Evolutionary conservation across 2,888 invertebrate genomes (phyloP).

Genomic region (Syrista parreyssii): DNA sequence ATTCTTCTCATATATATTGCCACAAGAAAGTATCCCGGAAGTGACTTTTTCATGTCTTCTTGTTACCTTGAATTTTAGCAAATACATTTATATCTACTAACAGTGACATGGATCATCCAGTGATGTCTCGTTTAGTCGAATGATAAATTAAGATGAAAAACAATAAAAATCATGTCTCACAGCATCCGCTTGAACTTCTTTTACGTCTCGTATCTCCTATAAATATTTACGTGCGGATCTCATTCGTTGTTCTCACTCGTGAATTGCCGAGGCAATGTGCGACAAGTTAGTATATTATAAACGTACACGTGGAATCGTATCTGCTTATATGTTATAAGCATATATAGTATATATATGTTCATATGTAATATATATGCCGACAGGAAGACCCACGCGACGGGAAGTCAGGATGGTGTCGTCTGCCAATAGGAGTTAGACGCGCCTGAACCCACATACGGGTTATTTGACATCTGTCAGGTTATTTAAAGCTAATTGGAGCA

Average conservation of each 20-base stretch:
- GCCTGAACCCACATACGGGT: neutral
- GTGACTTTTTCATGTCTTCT: neutral
- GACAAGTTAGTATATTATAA: neutral
- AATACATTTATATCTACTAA: neutral
- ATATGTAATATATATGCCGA: neutral
- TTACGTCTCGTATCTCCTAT: constrained; percentile 41
- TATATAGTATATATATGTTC: neutral
- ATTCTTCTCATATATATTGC: neutral
- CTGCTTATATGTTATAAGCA: neutral
- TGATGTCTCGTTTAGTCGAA: neutral
- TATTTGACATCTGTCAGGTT: neutral
- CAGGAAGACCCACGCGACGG: constrained; percentile 42
- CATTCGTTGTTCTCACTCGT: constrained; percentile 38
- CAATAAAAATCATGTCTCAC: constrained; percentile 11
- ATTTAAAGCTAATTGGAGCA: neutral
- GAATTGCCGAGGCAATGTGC: neutral
- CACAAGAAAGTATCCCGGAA: neutral
- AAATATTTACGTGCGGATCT: constrained; percentile 54
- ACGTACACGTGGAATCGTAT: neutral
- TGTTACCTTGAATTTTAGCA: neutral
- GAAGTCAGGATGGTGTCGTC: constrained; percentile 26
- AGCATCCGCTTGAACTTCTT: constrained; percentile 37
- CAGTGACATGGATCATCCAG: neutral
- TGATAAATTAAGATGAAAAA: neutral
- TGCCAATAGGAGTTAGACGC: neutral